Percentiles rank a stretch among this genome's conserved stretches.
phyloP scores from a whole-genome alignment of 2,113 vertebrate species.

The Prunella himalayana region DNA sequence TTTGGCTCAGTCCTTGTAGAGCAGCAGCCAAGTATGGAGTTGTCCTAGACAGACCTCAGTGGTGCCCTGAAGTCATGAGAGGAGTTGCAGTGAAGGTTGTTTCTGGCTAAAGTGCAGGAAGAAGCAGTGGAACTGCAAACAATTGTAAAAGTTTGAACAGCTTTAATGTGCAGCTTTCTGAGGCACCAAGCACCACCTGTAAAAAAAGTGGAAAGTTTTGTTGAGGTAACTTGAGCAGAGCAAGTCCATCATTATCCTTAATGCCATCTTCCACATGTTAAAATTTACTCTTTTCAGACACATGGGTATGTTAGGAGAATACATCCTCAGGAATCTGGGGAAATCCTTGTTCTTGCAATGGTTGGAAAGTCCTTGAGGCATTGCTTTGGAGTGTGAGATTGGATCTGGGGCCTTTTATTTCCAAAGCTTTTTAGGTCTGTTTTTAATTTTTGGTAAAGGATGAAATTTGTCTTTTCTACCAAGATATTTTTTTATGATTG shows the following conservation, averaged over 20 bases:
- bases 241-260: neutral
- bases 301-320: fast-evolving
- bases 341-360: neutral
- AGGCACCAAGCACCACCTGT: neutral
- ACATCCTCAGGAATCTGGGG: neutral
- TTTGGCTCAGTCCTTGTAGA: neutral
- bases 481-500: neutral
- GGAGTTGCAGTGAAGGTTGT: neutral
- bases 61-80: neutral
- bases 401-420: neutral
- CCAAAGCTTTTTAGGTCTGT: neutral
- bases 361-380: neutral
- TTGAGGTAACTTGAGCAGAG: neutral
- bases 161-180: neutral
- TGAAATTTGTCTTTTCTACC: neutral
- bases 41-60: neutral
- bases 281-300: neutral
- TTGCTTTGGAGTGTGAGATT: neutral
- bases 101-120: neutral
- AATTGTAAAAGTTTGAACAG: neutral
- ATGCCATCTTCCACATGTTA: neutral
- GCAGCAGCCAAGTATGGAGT: neutral
- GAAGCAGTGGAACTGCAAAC: neutral
- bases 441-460: neutral
- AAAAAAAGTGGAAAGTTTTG: neutral